These are phyloP conservation scores for Fregata magnificens DNA, from an alignment of 2,113 vertebrate genomes.

Conservation along the genomic window DNA sequence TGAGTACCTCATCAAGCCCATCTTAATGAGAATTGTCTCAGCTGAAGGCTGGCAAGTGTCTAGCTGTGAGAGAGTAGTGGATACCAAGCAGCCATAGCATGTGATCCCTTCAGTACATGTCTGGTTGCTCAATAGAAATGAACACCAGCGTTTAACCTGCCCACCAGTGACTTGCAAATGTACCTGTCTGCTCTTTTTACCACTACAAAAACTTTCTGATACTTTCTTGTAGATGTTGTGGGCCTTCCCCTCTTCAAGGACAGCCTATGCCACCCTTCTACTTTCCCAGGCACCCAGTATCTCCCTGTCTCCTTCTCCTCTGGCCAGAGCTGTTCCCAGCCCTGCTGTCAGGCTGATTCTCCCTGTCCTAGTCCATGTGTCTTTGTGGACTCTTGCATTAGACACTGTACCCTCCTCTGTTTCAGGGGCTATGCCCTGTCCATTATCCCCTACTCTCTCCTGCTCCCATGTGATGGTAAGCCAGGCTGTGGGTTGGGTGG, in stretches of 20 bases:
- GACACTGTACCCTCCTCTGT: not conserved
- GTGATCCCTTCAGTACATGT: not conserved
- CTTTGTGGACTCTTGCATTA: not conserved
- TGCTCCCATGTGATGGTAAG: not conserved
- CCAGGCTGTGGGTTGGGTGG: not conserved
- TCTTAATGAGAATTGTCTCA: not conserved
- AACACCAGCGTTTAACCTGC: not conserved
- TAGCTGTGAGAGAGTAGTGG: not conserved
- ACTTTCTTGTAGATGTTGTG: not conserved
- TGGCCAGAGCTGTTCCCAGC: not conserved
- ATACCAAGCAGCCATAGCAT: not conserved
- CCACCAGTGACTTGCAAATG: not conserved
- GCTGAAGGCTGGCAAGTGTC: not conserved
- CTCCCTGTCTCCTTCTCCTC: not conserved
- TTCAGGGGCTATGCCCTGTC: not conserved
- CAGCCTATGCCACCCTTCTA: not conserved
- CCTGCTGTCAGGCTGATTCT: not conserved
- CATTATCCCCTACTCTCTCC: not conserved
- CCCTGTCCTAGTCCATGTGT: not conserved
- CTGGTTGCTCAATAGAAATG: not conserved
- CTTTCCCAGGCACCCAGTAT: not conserved
- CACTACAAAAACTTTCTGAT: not conserved
- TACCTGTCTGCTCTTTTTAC: not conserved
- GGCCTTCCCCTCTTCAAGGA: not conserved
- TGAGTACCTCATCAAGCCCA: not conserved